Evolutionary conservation across 1,140 invertebrate species (phyloP).

Genomic region (Drosophila virilis): DNA sequence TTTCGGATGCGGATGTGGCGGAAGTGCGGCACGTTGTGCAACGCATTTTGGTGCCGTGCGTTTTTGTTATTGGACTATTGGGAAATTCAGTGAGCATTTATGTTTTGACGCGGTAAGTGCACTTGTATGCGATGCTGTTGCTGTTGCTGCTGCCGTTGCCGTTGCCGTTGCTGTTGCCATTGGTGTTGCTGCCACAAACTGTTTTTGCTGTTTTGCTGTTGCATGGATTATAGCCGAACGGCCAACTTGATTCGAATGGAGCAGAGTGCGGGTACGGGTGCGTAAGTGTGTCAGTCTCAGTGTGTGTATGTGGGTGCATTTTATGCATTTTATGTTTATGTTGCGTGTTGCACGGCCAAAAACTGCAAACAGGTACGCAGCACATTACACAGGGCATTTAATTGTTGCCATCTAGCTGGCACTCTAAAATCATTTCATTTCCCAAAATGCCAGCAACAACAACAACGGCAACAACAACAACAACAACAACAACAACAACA

Average conservation of each 20-base stretch:
- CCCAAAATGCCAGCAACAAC: slow-evolving; percentile 21
- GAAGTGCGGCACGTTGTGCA: slow-evolving; percentile 86
- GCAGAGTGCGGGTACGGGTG: not conserved
- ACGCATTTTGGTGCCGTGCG: slow-evolving; percentile 88
- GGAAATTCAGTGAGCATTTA: slow-evolving; percentile 90
- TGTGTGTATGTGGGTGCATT: slow-evolving; percentile 47
- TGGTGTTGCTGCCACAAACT: slow-evolving; percentile 13
- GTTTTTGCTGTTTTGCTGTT: slow-evolving; percentile 41
- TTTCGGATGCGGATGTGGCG: slow-evolving; percentile 77
- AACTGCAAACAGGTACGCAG: slow-evolving; percentile 65
- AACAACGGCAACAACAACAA: slow-evolving; percentile 5
- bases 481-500: not conserved
- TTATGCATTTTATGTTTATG: slow-evolving; percentile 70
- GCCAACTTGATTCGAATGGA: slow-evolving; percentile 60
- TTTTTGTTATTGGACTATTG: slow-evolving; percentile 88
- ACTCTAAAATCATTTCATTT: slow-evolving; percentile 74
- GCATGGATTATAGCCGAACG: slow-evolving; percentile 61
- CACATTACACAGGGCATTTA: slow-evolving; percentile 73
- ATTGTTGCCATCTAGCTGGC: slow-evolving; percentile 67
- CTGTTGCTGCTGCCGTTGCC: slow-evolving; percentile 12
- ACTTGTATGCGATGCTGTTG: slow-evolving; percentile 58
- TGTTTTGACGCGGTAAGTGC: slow-evolving; percentile 88
- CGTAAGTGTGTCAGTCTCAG: slow-evolving; percentile 33
- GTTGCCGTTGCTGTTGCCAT: slow-evolving; percentile 11
- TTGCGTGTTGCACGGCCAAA: slow-evolving; percentile 34